Percentiles rank a stretch among this genome's conserved stretches.
These are phyloP conservation scores for Nansenia antarctica DNA, from an alignment of 2,113 vertebrate genomes.

Conservation along the genomic window DNA sequence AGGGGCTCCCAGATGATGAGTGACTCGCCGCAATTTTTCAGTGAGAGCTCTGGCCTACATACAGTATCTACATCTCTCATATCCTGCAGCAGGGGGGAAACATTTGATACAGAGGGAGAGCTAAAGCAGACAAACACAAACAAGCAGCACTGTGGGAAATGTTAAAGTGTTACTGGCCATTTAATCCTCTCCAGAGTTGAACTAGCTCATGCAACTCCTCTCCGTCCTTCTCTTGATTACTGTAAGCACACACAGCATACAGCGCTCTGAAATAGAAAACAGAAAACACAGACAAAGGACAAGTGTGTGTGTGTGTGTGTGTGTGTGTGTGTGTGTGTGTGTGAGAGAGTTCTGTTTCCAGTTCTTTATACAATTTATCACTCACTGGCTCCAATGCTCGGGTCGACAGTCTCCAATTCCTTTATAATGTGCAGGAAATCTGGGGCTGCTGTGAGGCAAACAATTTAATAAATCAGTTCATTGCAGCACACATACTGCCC, in stretches of 20 bases:
- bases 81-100: not conserved
- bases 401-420: not conserved
- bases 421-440: constrained; percentile 23
- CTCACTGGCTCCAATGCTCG: not conserved
- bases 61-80: too few species aligned
- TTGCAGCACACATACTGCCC: constrained; percentile 4
- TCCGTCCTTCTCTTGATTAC: too few species aligned
- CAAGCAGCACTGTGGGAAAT: too few species aligned
- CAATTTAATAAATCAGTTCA: constrained; percentile 43
- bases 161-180: too few species aligned
- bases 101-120: not conserved
- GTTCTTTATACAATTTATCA: constrained; percentile 8
- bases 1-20: not conserved
- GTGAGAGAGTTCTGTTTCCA: not conserved
- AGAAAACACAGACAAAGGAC: too few species aligned
- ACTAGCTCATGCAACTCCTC: too few species aligned
- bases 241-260: too few species aligned
- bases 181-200: too few species aligned
- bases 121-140: not conserved
- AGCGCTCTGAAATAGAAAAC: too few species aligned
- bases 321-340: not conserved
- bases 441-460: constrained; percentile 12
- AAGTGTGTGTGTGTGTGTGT: too few species aligned
- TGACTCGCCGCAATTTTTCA: not conserved
- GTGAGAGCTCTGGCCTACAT: constrained; percentile 2